Percentiles rank a stretch among this genome's conserved stretches.
These are phyloP conservation scores for Keiferia lycopersicella DNA, from an alignment of 2,888 invertebrate species.

Conservation along the genomic window DNA sequence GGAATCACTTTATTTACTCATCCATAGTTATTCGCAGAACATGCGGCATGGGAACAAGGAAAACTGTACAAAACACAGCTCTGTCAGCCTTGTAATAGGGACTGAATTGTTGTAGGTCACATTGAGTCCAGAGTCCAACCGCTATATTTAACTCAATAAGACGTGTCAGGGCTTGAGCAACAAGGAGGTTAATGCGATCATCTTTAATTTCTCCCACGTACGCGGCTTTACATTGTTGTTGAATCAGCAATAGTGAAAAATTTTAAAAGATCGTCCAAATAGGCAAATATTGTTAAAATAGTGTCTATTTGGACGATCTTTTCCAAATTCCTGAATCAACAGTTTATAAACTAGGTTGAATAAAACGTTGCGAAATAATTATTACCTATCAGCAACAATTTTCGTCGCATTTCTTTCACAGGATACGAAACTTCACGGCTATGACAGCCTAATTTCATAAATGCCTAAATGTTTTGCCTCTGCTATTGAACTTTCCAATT, in stretches of 20 bases:
- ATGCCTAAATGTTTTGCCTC: conserved; percentile 34
- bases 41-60: conserved; percentile 12
- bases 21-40: not conserved
- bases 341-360: not conserved
- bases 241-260: not conserved
- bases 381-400: not conserved
- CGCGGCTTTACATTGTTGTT: not conserved
- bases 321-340: not conserved
- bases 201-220: conserved; percentile 39
- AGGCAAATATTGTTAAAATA: no score
- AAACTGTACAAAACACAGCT: conserved; percentile 16
- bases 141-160: conserved; percentile 49
- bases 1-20: not conserved
- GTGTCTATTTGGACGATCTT: no score
- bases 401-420: not conserved
- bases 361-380: not conserved
- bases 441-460: not conserved
- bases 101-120: conserved; percentile 3
- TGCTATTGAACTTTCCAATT: conserved; percentile 64
- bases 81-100: conserved; percentile 12
- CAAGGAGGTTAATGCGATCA: conserved; percentile 50
- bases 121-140: conserved; percentile 46
- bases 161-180: conserved; percentile 40
- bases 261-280: not conserved
- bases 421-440: not conserved